Evolutionary conservation across 2,113 vertebrate species (phyloP).

Genomic region (Chlorodrepanis virens): DNA sequence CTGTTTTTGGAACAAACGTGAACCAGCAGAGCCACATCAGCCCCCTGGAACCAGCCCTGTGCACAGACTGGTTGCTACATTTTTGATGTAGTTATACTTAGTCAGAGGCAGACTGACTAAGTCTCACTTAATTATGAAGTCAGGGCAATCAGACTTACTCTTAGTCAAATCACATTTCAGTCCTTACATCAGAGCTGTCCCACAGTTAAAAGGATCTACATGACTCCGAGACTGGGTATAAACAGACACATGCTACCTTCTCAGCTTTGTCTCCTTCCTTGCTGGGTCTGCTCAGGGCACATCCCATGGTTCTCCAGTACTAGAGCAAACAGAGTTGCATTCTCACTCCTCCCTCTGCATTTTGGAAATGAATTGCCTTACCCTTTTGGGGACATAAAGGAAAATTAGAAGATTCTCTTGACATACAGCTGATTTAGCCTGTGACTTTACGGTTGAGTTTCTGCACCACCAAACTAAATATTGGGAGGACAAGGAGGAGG

Average conservation of each 20-base stretch:
- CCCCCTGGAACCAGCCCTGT: background rate
- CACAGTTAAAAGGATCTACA: background rate
- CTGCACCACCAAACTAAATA: background rate
- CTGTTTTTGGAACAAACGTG: background rate
- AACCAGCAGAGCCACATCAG: conserved; percentile 1
- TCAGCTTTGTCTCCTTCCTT: background rate
- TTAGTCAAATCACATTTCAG: conserved; percentile 26
- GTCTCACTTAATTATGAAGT: background rate
- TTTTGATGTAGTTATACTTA: background rate
- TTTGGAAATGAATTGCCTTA: background rate
- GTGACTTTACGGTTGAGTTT: background rate
- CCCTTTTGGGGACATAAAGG: background rate
- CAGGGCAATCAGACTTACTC: background rate
- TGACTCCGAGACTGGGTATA: background rate
- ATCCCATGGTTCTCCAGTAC: background rate
- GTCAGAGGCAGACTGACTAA: background rate
- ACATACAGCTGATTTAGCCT: background rate
- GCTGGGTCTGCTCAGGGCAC: background rate
- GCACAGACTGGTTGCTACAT: background rate
- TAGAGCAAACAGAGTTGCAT: background rate
- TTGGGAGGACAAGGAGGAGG: background rate
- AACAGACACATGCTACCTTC: background rate
- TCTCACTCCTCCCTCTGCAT: background rate
- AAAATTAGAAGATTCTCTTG: background rate
- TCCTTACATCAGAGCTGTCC: background rate